Conservation (phyloP, 2,888 invertebrate species). For the Bedellia somnulentella region DNA sequence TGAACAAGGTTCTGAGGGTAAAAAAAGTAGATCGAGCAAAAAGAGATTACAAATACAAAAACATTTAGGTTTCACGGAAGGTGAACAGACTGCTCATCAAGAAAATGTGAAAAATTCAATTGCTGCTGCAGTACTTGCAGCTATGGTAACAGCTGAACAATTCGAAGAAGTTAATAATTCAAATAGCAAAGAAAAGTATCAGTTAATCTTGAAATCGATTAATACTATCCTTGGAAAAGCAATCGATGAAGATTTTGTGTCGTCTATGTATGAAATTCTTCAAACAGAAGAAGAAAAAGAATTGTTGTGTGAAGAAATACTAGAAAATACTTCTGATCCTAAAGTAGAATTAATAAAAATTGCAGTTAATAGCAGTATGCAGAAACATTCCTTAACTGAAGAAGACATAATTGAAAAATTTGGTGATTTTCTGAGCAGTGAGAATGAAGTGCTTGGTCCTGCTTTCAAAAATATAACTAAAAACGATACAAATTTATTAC, state of each 20-base stretch:
- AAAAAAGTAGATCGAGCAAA: conserved; percentile 29
- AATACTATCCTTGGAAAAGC: conserved; percentile 50
- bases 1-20: conserved; percentile 21
- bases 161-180: conserved; percentile 52
- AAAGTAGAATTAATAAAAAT: conserved; percentile 67
- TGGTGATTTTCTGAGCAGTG: conserved; percentile 64
- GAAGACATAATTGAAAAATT: conserved; percentile 66
- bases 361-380: conserved; percentile 43
- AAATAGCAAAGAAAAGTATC: conserved; percentile 50
- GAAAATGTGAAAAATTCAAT: conserved; percentile 57
- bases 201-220: conserved; percentile 51
- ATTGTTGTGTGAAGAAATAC: conserved; percentile 45
- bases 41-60: conserved; percentile 24
- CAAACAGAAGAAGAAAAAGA: conserved; percentile 55
- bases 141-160: conserved; percentile 51
- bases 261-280: conserved; percentile 48
- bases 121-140: conserved; percentile 53
- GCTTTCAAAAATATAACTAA: conserved; percentile 69
- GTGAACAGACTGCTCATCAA: conserved; percentile 35
- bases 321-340: conserved; percentile 53
- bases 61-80: conserved; percentile 16
- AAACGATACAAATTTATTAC: conserved; percentile 62
- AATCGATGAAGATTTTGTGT: conserved; percentile 46
- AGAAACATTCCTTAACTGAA: conserved; percentile 48
- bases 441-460: conserved; percentile 60